phyloP scores from a whole-genome alignment of 2,113 vertebrate species.

The Choloepus hoffmanni region DNA sequence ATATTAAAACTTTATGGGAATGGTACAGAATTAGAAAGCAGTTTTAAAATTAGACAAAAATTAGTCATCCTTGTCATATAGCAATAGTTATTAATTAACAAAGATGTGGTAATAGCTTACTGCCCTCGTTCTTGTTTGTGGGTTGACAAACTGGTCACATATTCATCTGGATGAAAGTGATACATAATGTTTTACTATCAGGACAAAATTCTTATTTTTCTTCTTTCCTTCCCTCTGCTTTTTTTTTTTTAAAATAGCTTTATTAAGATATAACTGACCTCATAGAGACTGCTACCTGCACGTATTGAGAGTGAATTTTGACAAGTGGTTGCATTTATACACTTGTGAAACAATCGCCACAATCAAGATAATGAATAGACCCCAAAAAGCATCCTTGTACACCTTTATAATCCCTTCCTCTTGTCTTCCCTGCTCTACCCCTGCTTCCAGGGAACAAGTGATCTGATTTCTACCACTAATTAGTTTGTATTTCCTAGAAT shows the following conservation, averaged over 20 bases:
- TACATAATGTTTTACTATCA: background rate
- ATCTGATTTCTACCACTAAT: constrained; percentile 38
- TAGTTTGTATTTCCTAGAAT: constrained; percentile 28
- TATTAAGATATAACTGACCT: background rate
- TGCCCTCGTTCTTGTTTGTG: background rate
- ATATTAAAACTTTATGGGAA: constrained; percentile 19
- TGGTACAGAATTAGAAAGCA: background rate
- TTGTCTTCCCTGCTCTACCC: background rate
- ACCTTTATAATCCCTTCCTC: background rate
- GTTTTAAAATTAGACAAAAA: constrained; percentile 46
- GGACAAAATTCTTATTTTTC: background rate
- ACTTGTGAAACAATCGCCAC: background rate
- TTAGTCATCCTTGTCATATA: background rate
- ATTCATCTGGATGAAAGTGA: constrained; percentile 26
- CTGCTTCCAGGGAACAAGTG: background rate
- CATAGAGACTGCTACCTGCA: no score
- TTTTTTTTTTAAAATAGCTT: background rate
- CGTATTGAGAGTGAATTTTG: background rate
- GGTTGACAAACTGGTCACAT: background rate
- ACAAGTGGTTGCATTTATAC: background rate
- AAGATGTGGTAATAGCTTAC: background rate
- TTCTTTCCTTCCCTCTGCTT: background rate
- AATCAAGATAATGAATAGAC: background rate
- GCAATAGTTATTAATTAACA: background rate
- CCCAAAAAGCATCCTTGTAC: background rate